Base-by-base conservation (phyloP, 1,140 invertebrate genomes). In the Cyrtorhinus lividipennis region DNA sequence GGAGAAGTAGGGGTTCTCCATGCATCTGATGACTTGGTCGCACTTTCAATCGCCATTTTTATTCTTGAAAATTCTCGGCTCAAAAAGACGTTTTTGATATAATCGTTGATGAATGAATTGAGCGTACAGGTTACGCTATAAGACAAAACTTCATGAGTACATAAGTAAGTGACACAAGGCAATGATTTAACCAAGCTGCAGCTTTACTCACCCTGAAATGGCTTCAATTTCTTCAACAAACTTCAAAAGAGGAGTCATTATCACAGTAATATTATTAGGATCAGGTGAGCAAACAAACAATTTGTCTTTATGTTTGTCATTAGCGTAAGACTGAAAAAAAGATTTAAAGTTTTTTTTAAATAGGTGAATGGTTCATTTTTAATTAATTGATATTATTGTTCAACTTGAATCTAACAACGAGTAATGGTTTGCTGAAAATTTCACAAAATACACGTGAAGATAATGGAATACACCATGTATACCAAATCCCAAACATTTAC, bases 181-280 rank as follows among this genome's bases (percentile, higher is more conserved):
- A n/a, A n/a, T 44, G 38, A 44, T 10, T 10, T 10, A 44, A 44
- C 8, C 38, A 10, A 44, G 18, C 5, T 10, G 5, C 8, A 56
- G 2, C 24, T 22, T 26, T 57, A 26, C 26, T 24, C 57, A 62
- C 46, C 53, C 62, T 26, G n/a, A 79, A 69, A 85, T 76, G 56
- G 79, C 78, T 65, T 91, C 87, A 65, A 90, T 85, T 73, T 90
- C 87, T 68, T 81, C 78, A 64, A 88, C 82, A 71, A 90, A 90
- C 63, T 77, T 78, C 74, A 83, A 82, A 57, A 91, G 76, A 10
- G 85, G 82, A 64, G 82, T 81, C 73, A 84, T 90, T 48, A 92
- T 81, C 25, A 83, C 77, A 65, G 83, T 84, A 45, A 91, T 87
- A 70, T 89, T 87, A 70, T 81, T 81, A 26, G 85, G 81, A 72